Evolutionary conservation across 2,113 vertebrate species (phyloP).

Genomic region (Stegostoma tigrinum): DNA sequence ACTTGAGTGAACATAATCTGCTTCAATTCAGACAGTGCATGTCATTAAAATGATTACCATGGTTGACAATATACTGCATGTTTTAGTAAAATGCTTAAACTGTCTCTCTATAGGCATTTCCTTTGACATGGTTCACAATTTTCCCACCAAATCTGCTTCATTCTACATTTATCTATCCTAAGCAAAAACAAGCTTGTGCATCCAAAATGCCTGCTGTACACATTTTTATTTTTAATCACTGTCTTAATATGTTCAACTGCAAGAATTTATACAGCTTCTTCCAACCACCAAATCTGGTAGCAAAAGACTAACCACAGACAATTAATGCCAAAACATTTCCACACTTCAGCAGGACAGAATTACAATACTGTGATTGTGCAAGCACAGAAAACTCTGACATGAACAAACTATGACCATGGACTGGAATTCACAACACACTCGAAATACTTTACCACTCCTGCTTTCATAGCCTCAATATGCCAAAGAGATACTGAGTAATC

Average conservation of each 20-base stretch:
- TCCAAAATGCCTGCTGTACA: background rate
- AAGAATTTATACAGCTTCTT: background rate
- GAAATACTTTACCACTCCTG: background rate
- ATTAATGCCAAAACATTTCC: background rate
- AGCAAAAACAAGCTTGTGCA: background rate
- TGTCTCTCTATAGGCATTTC: background rate
- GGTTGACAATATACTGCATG: background rate
- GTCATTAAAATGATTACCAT: background rate
- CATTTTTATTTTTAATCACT: background rate
- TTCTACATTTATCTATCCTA: background rate
- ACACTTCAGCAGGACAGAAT: background rate
- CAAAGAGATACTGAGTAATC: background rate
- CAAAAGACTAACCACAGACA: background rate
- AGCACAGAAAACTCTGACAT: background rate
- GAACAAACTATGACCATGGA: background rate
- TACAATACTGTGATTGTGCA: background rate
- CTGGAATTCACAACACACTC: background rate
- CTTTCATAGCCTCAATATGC: background rate
- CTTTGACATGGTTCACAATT: background rate
- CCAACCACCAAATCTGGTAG: background rate
- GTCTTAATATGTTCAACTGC: background rate
- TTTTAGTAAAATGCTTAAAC: background rate
- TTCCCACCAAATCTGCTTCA: background rate
- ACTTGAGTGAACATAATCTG: background rate
- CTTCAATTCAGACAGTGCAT: background rate